A percentile compares a stretch with the other conserved stretches of the same genome.
Conservation (phyloP, 2,888 invertebrate species). For the Trilocha varians region DNA sequence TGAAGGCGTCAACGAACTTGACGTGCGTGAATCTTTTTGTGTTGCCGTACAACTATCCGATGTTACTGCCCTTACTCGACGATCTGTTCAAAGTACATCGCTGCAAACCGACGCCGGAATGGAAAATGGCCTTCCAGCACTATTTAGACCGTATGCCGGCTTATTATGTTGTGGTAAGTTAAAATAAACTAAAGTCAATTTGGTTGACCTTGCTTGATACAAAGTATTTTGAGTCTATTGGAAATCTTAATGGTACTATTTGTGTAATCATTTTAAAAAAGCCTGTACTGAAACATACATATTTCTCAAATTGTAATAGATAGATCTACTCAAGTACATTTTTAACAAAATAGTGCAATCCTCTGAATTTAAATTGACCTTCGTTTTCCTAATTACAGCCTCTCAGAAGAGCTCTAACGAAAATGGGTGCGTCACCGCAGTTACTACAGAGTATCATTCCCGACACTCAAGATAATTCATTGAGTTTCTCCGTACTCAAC, state of each 20-base stretch:
- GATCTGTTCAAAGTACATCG: constrained; percentile 95
- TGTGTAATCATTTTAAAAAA: no score
- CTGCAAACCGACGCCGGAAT: constrained; percentile 92
- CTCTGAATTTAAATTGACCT: no score
- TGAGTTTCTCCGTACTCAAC: constrained; percentile 94
- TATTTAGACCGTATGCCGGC: constrained; percentile 97
- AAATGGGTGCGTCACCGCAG: constrained; percentile 91
- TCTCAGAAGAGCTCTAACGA: constrained; percentile 88
- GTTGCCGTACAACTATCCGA: constrained; percentile 99
- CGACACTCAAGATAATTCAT: constrained; percentile 92
- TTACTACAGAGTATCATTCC: constrained; percentile 89
- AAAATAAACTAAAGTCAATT: no score
- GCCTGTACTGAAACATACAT: no score
- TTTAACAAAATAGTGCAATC: no score
- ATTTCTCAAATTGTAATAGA: no score
- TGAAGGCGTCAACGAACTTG: constrained; percentile 95
- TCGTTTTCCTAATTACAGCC: constrained; percentile 83
- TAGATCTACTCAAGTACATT: no score
- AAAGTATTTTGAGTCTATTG: no score
- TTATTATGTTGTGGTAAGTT: constrained; percentile 86
- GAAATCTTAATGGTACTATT: no score
- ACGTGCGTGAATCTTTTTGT: constrained; percentile 97
- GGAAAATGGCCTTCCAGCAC: constrained; percentile 93
- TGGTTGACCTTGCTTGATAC: no score
- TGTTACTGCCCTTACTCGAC: constrained; percentile 91